Evolutionary conservation across 2,888 invertebrate species (phyloP).

Genomic region (Brachyptera putata): DNA sequence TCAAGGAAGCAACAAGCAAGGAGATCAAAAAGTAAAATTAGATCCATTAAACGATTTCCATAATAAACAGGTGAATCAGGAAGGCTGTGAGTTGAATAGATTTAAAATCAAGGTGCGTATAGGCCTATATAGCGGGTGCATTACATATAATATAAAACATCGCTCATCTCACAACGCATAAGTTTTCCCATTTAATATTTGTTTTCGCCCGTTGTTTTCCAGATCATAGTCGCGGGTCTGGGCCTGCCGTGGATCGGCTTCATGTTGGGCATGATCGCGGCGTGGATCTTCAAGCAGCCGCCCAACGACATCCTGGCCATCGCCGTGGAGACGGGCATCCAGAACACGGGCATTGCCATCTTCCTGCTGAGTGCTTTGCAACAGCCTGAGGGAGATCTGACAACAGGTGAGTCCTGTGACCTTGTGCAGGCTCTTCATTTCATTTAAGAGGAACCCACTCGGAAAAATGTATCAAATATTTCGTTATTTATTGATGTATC

Average conservation of each 20-base stretch:
- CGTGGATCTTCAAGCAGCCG: slow-evolving; percentile 58
- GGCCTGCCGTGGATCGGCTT: slow-evolving; percentile 82
- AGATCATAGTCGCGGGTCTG: slow-evolving; percentile 77
- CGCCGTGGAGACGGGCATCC: slow-evolving; percentile 87
- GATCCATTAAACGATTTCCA: too few relatives aligned
- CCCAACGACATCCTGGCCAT: slow-evolving; percentile 75
- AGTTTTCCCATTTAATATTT: background rate
- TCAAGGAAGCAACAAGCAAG: too few relatives aligned
- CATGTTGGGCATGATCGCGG: slow-evolving; percentile 59
- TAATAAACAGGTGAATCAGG: too few relatives aligned
- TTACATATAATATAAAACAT: background rate
- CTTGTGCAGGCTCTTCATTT: background rate
- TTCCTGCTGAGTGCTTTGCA: slow-evolving; percentile 76
- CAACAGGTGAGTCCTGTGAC: slow-evolving; percentile 66
- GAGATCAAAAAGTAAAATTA: too few relatives aligned
- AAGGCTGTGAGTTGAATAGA: too few relatives aligned
- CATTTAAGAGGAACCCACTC: too few relatives aligned
- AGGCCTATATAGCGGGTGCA: background rate
- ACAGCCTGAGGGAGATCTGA: slow-evolving; percentile 83
- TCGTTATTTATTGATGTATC: too few relatives aligned
- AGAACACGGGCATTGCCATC: slow-evolving; percentile 90
- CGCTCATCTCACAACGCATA: too few relatives aligned
- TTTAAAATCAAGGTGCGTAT: too few relatives aligned
- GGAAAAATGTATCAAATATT: too few relatives aligned
- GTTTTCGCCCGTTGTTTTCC: slow-evolving; percentile 36